phyloP scores from a whole-genome alignment of 2,888 invertebrate species.

The Hyposoter dolosus region DNA sequence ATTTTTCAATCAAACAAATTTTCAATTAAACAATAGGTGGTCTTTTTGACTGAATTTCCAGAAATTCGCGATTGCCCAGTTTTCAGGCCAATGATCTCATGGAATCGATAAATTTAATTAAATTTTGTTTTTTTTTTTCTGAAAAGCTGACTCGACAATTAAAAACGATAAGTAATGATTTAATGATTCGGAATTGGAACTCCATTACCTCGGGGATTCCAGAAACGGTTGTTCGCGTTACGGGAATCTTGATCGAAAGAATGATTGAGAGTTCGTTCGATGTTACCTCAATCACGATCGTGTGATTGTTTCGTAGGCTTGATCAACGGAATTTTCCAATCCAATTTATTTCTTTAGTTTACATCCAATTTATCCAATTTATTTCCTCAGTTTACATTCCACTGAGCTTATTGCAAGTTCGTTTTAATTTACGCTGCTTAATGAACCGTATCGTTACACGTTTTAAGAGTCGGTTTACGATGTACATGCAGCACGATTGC shows the following conservation, averaged over 20 bases:
- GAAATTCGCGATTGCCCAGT: not conserved
- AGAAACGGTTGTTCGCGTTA: not conserved
- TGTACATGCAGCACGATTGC: not conserved
- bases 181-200: not conserved
- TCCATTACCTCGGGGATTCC: not conserved
- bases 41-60: not conserved
- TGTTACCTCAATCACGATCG: not conserved
- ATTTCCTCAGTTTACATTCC: conserved; percentile 14
- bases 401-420: not conserved
- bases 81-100: not conserved
- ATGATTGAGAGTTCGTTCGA: not conserved
- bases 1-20: not conserved
- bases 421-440: not conserved
- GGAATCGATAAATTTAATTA: not conserved
- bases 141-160: not conserved
- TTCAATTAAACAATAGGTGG: too few relatives aligned
- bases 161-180: not conserved
- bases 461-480: conserved; percentile 27
- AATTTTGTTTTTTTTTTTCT: not conserved
- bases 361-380: not conserved
- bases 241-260: not conserved
- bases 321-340: not conserved
- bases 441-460: not conserved
- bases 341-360: conserved; percentile 1
- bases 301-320: not conserved